Conservation (phyloP, 2,888 invertebrate species). For the Clunio marinus region DNA sequence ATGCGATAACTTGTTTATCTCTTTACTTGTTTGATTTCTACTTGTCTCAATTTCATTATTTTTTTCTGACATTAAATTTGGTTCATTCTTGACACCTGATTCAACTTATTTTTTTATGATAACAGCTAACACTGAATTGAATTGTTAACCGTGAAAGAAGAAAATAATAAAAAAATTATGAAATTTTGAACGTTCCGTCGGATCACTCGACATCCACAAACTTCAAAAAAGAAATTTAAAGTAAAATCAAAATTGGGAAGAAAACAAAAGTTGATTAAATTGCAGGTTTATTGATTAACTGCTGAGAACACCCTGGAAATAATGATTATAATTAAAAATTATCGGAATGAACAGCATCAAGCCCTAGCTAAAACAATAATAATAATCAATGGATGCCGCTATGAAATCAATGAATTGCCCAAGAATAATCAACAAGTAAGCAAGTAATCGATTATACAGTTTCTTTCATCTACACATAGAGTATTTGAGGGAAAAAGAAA, state of each 20-base stretch:
- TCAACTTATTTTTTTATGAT: neutral
- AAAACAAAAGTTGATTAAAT: constrained; percentile 29
- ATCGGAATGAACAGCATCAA: constrained; percentile 5
- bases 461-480: neutral
- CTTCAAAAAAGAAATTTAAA: neutral
- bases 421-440: constrained; percentile 38
- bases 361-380: constrained; percentile 25
- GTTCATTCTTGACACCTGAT: constrained; percentile 15
- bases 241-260: neutral
- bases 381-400: constrained; percentile 26
- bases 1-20: constrained; percentile 22
- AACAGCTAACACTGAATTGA: neutral
- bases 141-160: neutral
- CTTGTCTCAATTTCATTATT: too few species aligned
- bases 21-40: constrained; percentile 37
- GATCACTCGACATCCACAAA: too few species aligned
- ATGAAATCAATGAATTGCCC: constrained; percentile 30
- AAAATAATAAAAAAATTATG: neutral
- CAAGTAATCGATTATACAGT: constrained; percentile 35
- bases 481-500: neutral
- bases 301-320: constrained; percentile 27
- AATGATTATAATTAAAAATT: constrained; percentile 39
- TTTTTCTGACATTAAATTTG: too few species aligned
- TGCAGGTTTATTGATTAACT: constrained; percentile 34
- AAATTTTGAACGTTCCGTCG: neutral